Evolutionary conservation across 2,113 vertebrate species (phyloP).

Genomic region (Carlito syrichta): DNA sequence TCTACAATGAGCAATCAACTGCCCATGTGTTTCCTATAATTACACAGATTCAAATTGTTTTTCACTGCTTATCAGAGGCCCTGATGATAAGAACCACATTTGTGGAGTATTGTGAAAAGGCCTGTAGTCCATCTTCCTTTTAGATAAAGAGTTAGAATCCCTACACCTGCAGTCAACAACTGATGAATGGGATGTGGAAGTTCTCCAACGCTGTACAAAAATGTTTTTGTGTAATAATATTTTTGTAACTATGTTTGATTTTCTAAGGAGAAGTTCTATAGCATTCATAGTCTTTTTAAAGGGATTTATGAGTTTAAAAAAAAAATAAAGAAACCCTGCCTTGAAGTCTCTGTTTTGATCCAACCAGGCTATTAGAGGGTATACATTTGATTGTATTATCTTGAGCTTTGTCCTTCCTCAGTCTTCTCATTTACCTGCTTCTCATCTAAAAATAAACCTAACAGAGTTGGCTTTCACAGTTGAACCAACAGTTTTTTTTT

Average conservation of each 20-base stretch:
- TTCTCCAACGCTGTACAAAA: neutral
- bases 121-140: neutral
- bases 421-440: neutral
- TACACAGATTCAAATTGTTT: neutral
- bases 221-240: neutral
- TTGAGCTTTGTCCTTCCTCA: neutral
- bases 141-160: neutral
- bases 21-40: neutral
- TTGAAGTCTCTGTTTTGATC: neutral
- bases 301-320: neutral
- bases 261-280: neutral
- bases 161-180: neutral
- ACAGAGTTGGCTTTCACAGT: neutral
- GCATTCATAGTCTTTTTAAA: constrained; percentile 6
- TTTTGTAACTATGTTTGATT: neutral
- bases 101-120: neutral
- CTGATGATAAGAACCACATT: neutral
- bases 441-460: neutral
- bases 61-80: neutral
- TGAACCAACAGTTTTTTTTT: neutral
- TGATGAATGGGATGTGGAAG: neutral
- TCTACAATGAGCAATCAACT: neutral
- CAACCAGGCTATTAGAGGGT: neutral
- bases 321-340: neutral
- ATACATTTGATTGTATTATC: neutral